A percentile compares a stretch with the other conserved stretches of the same genome.
phyloP scores from a whole-genome alignment of 2,888 invertebrate genomes.

The Noctuana brunneofusca region DNA sequence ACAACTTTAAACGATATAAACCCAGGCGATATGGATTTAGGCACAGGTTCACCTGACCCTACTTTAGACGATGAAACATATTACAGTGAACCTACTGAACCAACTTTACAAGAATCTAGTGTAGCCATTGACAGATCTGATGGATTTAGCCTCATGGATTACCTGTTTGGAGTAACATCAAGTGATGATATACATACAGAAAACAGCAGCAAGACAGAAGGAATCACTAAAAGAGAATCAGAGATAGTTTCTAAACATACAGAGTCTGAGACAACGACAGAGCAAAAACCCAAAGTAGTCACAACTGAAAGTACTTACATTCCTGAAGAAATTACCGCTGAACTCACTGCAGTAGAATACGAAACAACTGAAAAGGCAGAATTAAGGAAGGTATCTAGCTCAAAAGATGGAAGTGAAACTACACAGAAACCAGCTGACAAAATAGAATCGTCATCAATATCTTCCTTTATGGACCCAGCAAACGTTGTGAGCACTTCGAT shows the following conservation, averaged over 20 bases:
- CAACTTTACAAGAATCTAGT: conserved; percentile 47
- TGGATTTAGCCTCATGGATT: conserved; percentile 70
- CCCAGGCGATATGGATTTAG: conserved; percentile 73
- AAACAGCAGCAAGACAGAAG: conserved; percentile 40
- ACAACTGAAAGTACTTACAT: conserved; percentile 69
- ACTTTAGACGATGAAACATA: conserved; percentile 60
- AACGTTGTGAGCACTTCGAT: conserved; percentile 88
- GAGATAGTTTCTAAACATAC: conserved; percentile 31
- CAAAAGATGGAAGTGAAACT: conserved; percentile 33
- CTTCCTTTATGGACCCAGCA: conserved; percentile 77
- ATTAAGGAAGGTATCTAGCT: conserved; percentile 1
- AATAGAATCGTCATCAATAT: conserved; percentile 61
- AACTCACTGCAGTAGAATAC: conserved; percentile 18
- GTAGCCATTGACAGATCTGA: conserved; percentile 55
- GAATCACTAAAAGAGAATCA: conserved; percentile 41
- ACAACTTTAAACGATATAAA: conserved; percentile 37
- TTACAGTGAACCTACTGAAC: conserved; percentile 58
- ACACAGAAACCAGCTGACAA: conserved; percentile 42
- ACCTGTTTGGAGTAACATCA: conserved; percentile 68
- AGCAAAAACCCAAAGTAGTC: conserved; percentile 51
- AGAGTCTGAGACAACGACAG: conserved; percentile 53
- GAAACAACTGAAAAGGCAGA: conserved; percentile 43
- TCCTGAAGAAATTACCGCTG: conserved; percentile 72
- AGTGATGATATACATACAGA: conserved; percentile 48
- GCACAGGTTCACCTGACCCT: conserved; percentile 66